Percentiles rank a stretch among this genome's conserved stretches.
Conservation (phyloP, 2,888 invertebrate species). For the Napeogenes sylphis region DNA sequence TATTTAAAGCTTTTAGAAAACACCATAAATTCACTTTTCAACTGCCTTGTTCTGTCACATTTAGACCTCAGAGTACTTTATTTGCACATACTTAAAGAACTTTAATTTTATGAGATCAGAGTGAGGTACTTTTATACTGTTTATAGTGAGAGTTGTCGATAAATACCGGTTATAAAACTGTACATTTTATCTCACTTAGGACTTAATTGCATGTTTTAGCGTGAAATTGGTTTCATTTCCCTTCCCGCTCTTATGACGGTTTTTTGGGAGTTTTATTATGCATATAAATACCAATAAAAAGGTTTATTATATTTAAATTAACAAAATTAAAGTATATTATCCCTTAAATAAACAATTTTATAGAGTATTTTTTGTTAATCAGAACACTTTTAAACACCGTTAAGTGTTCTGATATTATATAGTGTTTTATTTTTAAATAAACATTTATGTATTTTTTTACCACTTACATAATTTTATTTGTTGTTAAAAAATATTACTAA, state of each 20-base stretch:
- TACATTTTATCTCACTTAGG: constrained; percentile 22
- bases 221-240: constrained; percentile 20
- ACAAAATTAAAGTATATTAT: neutral
- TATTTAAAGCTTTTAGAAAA: neutral
- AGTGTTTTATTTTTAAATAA: no score
- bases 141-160: constrained; percentile 10
- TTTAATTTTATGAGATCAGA: constrained; percentile 2
- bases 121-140: constrained; percentile 7
- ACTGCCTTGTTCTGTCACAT: neutral
- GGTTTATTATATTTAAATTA: constrained; percentile 1
- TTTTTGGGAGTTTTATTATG: constrained; percentile 8
- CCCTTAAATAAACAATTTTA: neutral
- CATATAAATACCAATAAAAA: constrained; percentile 2
- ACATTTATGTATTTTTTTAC: no score
- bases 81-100: neutral
- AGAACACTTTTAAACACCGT: neutral
- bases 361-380: neutral
- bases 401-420: neutral
- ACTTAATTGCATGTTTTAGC: constrained; percentile 15
- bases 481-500: no score
- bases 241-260: constrained; percentile 9
- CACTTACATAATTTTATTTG: no score
- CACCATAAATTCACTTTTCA: neutral
- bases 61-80: neutral
- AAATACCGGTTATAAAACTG: constrained; percentile 18